These are phyloP conservation scores for Patiria miniata DNA, from an alignment of 35 echinoderm and acorn worm genomes.

Conservation along the genomic window DNA sequence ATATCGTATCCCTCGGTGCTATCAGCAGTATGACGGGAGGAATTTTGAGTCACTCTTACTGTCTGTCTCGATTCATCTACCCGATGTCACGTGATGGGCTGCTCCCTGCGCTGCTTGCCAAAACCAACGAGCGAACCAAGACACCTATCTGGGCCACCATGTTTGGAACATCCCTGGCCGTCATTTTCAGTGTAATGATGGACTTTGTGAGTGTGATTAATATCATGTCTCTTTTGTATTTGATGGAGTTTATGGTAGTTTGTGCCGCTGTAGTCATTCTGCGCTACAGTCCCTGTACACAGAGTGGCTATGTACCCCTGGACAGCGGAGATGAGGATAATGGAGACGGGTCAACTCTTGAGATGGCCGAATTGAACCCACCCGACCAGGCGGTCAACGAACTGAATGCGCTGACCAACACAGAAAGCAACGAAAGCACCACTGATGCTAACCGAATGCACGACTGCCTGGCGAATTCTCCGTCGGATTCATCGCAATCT, in stretches of 20 bases:
- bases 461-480: no score
- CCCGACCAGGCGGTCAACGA: neutral
- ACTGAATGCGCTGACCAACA: neutral
- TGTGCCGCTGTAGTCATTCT: neutral
- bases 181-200: slow-evolving; percentile 1
- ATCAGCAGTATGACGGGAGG: slow-evolving; percentile 48
- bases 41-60: slow-evolving; percentile 14
- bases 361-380: neutral
- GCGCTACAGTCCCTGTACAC: neutral
- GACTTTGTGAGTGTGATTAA: slow-evolving; percentile 14
- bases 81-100: slow-evolving; percentile 51
- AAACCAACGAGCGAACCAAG: neutral
- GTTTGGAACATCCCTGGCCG: neutral
- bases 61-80: slow-evolving; percentile 42
- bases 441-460: no score
- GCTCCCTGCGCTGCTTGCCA: slow-evolving; percentile 4
- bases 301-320: neutral
- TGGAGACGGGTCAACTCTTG: neutral
- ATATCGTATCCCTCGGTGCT: slow-evolving; percentile 39
- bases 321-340: neutral
- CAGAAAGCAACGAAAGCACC: neutral
- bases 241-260: neutral
- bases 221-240: neutral
- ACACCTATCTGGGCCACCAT: slow-evolving; percentile 16
- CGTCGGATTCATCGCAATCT: no score